A percentile compares a stretch with the other conserved stretches of the same genome.
These are phyloP conservation scores for Geodia barretti DNA, from an alignment of 37 sponge, comb jelly and placozoan genomes.

Conservation along the genomic window DNA sequence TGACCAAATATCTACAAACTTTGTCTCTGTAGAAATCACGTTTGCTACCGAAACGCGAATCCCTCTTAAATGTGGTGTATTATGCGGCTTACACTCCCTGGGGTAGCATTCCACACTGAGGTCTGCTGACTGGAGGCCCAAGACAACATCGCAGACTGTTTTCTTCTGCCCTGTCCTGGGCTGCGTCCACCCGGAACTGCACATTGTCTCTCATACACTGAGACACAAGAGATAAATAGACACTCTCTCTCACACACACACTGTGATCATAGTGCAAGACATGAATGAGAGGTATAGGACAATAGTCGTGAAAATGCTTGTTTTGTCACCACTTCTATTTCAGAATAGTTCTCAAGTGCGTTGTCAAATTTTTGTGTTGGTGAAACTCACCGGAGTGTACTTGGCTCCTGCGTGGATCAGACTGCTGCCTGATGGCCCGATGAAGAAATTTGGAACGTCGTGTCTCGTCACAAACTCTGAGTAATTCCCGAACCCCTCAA, in stretches of 20 bases:
- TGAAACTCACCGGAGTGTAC: slow-evolving; percentile 71
- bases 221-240: background rate
- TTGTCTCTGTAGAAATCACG: too few relatives aligned
- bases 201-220: slow-evolving; percentile 65
- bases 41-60: too few relatives aligned
- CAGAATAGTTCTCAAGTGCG: background rate
- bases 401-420: slow-evolving; percentile 87
- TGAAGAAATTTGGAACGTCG: slow-evolving; percentile 83
- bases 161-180: slow-evolving; percentile 33
- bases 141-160: slow-evolving; percentile 45
- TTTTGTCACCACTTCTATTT: background rate
- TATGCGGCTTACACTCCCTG: slow-evolving; percentile 30
- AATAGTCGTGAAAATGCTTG: too few relatives aligned
- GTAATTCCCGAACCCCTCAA: slow-evolving; percentile 26
- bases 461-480: background rate
- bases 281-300: too few relatives aligned
- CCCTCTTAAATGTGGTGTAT: too few relatives aligned
- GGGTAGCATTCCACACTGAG: slow-evolving; percentile 57
- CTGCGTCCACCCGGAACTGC: slow-evolving; percentile 35
- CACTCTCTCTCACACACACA: background rate
- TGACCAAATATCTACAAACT: too few relatives aligned
- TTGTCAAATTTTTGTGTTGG: background rate
- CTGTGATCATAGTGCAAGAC: too few relatives aligned
- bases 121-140: background rate
- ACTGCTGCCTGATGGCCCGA: slow-evolving; percentile 67